These are phyloP conservation scores for Zaprionus ornatus DNA, from an alignment of 1,140 invertebrate genomes.

Conservation along the genomic window DNA sequence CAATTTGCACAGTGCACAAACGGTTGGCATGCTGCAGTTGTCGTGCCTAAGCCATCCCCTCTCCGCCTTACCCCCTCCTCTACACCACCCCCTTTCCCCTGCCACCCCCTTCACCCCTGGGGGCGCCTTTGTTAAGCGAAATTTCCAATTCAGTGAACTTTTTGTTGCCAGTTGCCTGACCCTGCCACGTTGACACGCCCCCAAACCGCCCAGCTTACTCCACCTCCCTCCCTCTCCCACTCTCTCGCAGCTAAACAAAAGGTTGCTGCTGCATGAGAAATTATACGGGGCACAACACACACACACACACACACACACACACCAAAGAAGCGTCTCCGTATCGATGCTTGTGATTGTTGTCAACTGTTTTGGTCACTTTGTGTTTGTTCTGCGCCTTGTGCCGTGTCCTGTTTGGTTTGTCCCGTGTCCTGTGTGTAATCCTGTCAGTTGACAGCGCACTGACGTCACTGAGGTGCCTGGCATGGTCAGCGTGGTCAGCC, in stretches of 20 bases:
- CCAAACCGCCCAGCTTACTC: neutral
- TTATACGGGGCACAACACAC: neutral
- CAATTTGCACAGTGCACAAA: slow-evolving; percentile 6
- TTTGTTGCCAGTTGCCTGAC: slow-evolving; percentile 60
- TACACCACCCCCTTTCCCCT: too few species aligned
- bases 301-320: neutral
- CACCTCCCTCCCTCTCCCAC: neutral
- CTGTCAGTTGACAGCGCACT: slow-evolving; percentile 41
- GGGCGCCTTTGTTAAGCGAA: slow-evolving; percentile 59
- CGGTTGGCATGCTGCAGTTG: slow-evolving; percentile 38
- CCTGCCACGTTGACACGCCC: slow-evolving; percentile 17
- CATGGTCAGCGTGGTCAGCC: neutral
- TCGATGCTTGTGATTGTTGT: neutral
- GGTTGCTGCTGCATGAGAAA: slow-evolving; percentile 10
- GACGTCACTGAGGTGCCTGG: slow-evolving; percentile 45
- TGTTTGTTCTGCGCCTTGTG: neutral
- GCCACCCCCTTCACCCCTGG: neutral
- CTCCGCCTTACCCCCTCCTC: too few species aligned
- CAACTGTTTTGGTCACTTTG: neutral
- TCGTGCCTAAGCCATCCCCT: neutral
- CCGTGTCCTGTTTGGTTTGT: neutral
- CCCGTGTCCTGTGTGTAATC: neutral
- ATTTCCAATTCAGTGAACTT: slow-evolving; percentile 81
- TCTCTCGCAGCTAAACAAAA: slow-evolving; percentile 43
- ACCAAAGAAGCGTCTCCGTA: neutral